These are phyloP conservation scores for Athalia circularis DNA, from an alignment of 2,888 invertebrate species.

Conservation along the genomic window DNA sequence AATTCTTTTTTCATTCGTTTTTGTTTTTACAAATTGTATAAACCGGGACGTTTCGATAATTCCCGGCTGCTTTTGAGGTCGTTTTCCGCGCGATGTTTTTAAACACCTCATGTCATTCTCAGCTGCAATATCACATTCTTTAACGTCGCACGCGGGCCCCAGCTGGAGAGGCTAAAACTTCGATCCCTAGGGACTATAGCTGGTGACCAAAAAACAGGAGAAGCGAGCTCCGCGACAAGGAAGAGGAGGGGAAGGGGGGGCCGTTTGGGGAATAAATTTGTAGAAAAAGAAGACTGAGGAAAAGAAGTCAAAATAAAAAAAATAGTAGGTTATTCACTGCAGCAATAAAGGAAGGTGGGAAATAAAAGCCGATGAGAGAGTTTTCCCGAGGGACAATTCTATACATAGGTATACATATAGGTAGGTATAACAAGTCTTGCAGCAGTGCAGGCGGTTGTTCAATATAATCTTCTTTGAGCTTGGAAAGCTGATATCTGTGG, in stretches of 20 bases:
- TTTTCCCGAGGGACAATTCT: constrained; percentile 16
- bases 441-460: not conserved
- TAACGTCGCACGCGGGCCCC: not conserved
- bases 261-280: constrained; percentile 12
- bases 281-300: not conserved
- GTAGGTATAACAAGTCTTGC: not conserved
- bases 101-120: not conserved
- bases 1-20: too few relatives aligned
- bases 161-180: constrained; percentile 23
- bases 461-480: not conserved
- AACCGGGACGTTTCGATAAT: not conserved
- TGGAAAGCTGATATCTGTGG: not conserved
- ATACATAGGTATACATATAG: not conserved
- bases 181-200: constrained; percentile 2
- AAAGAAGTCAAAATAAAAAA: constrained; percentile 19
- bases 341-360: too few relatives aligned
- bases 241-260: not conserved
- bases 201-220: constrained; percentile 19
- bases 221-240: not conserved
- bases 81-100: constrained; percentile 6
- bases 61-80: not conserved
- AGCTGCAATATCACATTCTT: not conserved
- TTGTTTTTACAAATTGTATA: too few relatives aligned
- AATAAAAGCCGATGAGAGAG: not conserved
- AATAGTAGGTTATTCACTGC: too few relatives aligned